Evolutionary conservation across 2,797 vertebrate genomes (phyloP), one percentile per base, ranked within the genome.

Genomic region (Neosilurus mollespiculum): DNA sequence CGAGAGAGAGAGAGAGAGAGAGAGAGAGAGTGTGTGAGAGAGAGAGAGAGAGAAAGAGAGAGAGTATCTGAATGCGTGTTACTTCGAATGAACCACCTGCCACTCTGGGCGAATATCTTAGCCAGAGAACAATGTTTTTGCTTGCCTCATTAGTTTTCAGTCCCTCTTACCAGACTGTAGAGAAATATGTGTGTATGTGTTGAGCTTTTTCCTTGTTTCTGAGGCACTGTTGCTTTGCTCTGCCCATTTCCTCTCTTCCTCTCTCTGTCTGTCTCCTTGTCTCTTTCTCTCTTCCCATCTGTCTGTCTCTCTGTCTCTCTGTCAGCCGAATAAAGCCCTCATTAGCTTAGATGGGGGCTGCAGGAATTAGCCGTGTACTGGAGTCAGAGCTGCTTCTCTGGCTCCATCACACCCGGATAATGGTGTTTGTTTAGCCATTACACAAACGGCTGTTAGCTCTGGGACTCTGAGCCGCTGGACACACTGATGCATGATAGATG

Each of bases 371-470:
- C 90, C 91, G 89, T 83, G 78, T 90, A 87, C 84, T 80, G 86
- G 87, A 90, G 91, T 89, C 66, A 66, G 80, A 90, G 85, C 90
- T 89, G 86, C 86, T 79, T 89, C 90, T 91, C 88, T 87, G 83
- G 30, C 89, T 89, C 90, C 92, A 92, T 92, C 53, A 86, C 87
- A 89, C 88, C 84, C 89, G 88, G 90, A 92, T 93, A 93, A 94
- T 94, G 90, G 92, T 94, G 92, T 95, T 95, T 94, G 93, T 94
- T 93, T 93, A 93, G 92, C 82, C 77, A 85, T 86, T 87, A 81
- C 85, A 85, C 81, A 86, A 78, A 80, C 64, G 83, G 77, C 77
- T 80, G 81, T 54, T 83, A 84, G 85, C 65, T 85, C 69, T 77
- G 84, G 77, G 87, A 80, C 81, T 82, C 61, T 9, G 85, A 85